Evolutionary conservation across 35 echinoderm and acorn worm genomes (phyloP).

Genomic region (Eucidaris tribuloides): DNA sequence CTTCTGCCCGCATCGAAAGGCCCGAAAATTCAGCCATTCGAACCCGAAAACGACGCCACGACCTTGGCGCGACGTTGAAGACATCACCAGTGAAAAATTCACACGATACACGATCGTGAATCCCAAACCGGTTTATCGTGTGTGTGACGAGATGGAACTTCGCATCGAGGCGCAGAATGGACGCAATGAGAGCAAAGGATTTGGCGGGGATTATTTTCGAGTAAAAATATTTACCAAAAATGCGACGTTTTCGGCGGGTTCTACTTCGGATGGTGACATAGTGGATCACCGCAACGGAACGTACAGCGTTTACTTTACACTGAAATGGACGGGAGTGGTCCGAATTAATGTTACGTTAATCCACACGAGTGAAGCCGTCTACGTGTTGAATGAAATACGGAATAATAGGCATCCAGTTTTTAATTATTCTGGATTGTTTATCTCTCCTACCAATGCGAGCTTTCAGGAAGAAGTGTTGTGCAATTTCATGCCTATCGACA

Average conservation of each 20-base stretch:
- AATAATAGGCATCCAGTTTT: too few relatives aligned
- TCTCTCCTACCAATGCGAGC: too few relatives aligned
- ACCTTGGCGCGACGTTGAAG: neutral
- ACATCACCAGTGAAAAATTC: neutral
- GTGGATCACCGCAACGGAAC: constrained; percentile 23
- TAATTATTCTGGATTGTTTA: too few relatives aligned
- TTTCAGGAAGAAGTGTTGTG: too few relatives aligned
- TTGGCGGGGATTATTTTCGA: constrained; percentile 34
- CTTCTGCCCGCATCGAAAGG: too few relatives aligned
- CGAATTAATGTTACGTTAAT: neutral
- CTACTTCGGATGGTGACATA: constrained; percentile 21
- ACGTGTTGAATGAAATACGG: neutral
- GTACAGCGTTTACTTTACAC: constrained; percentile 32
- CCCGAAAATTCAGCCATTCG: too few relatives aligned
- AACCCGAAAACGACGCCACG: too few relatives aligned
- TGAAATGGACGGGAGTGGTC: constrained; percentile 23
- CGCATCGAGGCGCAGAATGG: neutral
- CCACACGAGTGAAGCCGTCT: neutral
- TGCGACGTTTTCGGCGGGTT: neutral
- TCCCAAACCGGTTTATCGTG: neutral
- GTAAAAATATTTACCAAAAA: neutral
- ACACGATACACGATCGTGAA: neutral
- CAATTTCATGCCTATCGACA: too few relatives aligned
- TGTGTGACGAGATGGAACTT: constrained; percentile 9
- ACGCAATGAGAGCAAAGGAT: neutral